phyloP scores from a whole-genome alignment of 2,888 invertebrate genomes.

The Mimumesa dahlbomi region DNA sequence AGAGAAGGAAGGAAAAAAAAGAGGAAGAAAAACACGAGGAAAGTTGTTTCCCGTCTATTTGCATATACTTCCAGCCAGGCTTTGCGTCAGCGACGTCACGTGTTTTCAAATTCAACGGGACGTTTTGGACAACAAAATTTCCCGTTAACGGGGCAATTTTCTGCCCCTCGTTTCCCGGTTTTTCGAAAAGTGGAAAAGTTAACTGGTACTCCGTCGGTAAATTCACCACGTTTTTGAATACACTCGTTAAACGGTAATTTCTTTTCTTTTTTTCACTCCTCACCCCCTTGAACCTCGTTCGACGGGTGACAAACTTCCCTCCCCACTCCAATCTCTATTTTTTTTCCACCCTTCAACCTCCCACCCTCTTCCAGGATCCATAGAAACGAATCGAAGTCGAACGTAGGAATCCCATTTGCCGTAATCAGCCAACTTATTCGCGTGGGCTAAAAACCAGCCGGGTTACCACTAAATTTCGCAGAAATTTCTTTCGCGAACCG shows the following conservation, averaged over 20 bases:
- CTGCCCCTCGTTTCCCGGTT: background rate
- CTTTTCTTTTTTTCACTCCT: slow-evolving; percentile 3
- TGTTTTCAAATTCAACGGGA: background rate
- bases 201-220: background rate
- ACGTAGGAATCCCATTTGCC: background rate
- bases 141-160: background rate
- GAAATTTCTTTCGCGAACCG: slow-evolving; percentile 2
- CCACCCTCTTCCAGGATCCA: background rate
- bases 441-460: background rate
- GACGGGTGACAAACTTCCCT: slow-evolving; percentile 4
- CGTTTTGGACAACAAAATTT: slow-evolving; percentile 4
- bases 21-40: slow-evolving; percentile 1
- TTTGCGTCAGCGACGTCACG: background rate
- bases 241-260: background rate
- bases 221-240: background rate
- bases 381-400: background rate
- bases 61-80: slow-evolving; percentile 6
- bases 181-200: background rate
- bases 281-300: no score
- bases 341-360: no score
- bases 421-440: slow-evolving; percentile 21
- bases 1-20: no score
- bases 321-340: no score
- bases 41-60: slow-evolving; percentile 6
- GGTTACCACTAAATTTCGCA: background rate